Evolutionary conservation across 2,888 invertebrate species (phyloP).

Genomic region (Strigamia transsilvanica): DNA sequence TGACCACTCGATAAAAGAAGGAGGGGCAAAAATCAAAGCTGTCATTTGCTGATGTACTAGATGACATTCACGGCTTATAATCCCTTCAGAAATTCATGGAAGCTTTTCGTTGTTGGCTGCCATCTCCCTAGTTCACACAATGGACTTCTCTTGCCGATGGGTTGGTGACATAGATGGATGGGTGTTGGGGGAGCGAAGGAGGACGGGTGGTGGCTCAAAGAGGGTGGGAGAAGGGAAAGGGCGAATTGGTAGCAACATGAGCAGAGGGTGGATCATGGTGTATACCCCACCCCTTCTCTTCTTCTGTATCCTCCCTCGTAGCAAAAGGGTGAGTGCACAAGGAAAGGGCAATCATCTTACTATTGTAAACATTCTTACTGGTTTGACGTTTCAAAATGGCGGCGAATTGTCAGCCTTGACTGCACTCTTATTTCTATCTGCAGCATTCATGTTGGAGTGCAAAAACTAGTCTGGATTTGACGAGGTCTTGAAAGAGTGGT

Average conservation of each 20-base stretch:
- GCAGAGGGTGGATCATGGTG: constrained; percentile 45
- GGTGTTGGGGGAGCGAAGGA: constrained; percentile 33
- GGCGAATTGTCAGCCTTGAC: constrained; percentile 17
- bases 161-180: constrained; percentile 54
- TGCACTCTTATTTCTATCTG: constrained; percentile 13
- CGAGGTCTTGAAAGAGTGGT: constrained; percentile 53
- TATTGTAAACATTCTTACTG: constrained; percentile 33
- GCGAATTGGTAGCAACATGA: constrained; percentile 50
- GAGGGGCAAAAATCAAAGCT: constrained; percentile 48
- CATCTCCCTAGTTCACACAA: constrained; percentile 42
- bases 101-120: constrained; percentile 49
- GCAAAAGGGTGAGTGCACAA: constrained; percentile 45
- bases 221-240: constrained; percentile 46
- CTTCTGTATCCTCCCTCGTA: constrained; percentile 41
- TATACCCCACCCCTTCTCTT: constrained; percentile 48
- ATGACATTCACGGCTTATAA: constrained; percentile 38
- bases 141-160: constrained; percentile 44
- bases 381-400: constrained; percentile 32
- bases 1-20: constrained; percentile 48
- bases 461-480: constrained; percentile 51
- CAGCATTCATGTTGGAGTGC: constrained; percentile 28
- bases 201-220: constrained; percentile 31
- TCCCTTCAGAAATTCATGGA: constrained; percentile 49
- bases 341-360: constrained; percentile 45
- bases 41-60: constrained; percentile 46